Base-by-base conservation (phyloP, 1,140 invertebrate species). In the Zaprionus vittiger region DNA sequence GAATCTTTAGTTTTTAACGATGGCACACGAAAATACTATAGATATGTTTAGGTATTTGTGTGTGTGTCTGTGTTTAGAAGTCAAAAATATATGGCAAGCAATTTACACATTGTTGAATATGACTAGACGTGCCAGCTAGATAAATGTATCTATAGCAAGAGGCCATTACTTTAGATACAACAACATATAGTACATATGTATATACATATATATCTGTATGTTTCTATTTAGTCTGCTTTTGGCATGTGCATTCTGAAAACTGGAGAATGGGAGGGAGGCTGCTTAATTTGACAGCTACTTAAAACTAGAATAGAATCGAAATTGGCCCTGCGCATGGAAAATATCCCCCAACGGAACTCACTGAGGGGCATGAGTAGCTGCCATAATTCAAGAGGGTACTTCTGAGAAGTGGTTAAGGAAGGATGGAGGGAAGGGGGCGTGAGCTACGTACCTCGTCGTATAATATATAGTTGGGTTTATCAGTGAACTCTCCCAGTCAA, bases 101-200 rank as follows among this genome's bases (percentile, higher is more conserved):
- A 89, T 89, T 90, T 85, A 81, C 81, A 90, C 85, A 78, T 86
- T 86, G 80, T 83, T 82, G 66, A 41, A 72, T 71, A 77, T 83
- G 74, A 82, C 76, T 61, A 79, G 68, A 79, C 63, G 49, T 38
- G 55, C 44, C n/a, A 44, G 49, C 54, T 34, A 47, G 15, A 15
- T 17, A 15, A 11, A 41, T 11, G 7, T 66, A 22, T 61, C 9
- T 62, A 56, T 28, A 15, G 41, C 12, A 20, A 52, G 17, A 47
- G 20, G 47, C 20, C 47, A 24, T 52, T 52, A 47, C 41, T 47
- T n/a, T n/a, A 41, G 15, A 1, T 68, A 57, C 1, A 56, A 12
- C 26, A 12, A 62, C 4, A 55, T 12, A 38, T 4, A 20, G 1
- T 3, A 47, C 22, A 71, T 60, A 34, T 15, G 4, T 34, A 31